A percentile compares a stretch with the other conserved stretches of the same genome.
These are phyloP conservation scores for Hyles euphorbiae DNA, from an alignment of 1,140 invertebrate genomes.

Conservation along the genomic window DNA sequence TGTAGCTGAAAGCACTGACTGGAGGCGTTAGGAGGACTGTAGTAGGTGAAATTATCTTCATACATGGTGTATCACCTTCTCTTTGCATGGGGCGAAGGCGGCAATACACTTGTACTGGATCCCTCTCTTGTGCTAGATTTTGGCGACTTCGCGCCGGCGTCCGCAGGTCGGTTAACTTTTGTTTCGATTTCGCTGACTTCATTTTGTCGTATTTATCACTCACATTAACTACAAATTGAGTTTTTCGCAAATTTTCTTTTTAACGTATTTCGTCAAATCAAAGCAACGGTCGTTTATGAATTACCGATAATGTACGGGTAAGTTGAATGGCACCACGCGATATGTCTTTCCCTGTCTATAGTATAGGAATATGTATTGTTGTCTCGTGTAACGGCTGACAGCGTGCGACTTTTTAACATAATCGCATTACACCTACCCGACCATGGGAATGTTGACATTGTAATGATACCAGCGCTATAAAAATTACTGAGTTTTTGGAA, in stretches of 20 bases:
- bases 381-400: conserved; percentile 25
- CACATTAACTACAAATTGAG: conserved; percentile 26
- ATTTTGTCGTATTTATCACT: conserved; percentile 35
- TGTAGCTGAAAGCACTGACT: conserved; percentile 78
- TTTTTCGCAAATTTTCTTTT: conserved; percentile 26
- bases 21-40: conserved; percentile 82
- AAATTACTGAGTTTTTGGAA: no score
- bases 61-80: conserved; percentile 80
- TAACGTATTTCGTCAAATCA: conserved; percentile 56
- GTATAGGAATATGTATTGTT: conserved; percentile 5
- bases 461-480: no score
- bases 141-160: conserved; percentile 63
- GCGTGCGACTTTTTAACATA: conserved; percentile 16
- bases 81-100: conserved; percentile 85
- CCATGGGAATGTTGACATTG: conserved; percentile 9
- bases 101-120: conserved; percentile 92
- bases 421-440: conserved; percentile 22
- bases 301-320: conserved; percentile 22
- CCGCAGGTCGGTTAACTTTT: conserved; percentile 57
- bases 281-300: conserved; percentile 45
- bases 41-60: conserved; percentile 83
- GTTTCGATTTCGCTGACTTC: conserved; percentile 68
- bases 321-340: conserved; percentile 14
- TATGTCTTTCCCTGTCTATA: conserved; percentile 21
- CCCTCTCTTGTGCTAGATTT: conserved; percentile 58